Base-by-base conservation (phyloP, 1,140 invertebrate genomes). In the Bombus pascuorum region DNA sequence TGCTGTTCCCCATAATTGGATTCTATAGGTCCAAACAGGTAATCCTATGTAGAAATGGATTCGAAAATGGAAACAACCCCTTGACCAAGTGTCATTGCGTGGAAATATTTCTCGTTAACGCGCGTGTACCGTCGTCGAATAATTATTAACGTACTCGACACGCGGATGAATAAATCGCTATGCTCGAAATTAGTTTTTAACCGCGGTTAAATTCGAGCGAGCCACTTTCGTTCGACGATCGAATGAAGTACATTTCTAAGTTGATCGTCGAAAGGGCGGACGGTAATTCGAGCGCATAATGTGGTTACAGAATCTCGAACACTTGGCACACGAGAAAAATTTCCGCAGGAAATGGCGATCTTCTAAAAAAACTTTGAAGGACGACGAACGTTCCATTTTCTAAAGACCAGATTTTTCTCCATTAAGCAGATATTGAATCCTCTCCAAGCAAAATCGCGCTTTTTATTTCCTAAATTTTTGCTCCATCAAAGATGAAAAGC, bases 171-270 rank as follows among this genome's bases (percentile, higher is more conserved):
- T 68, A 68, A 77, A 53, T 53, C 62, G 59, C 3, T 0, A 66
- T 34, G 65, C 22, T n/a, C 42, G 68, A 65, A 85, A 80, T 80
- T 73, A 65, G 77, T 80, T 85, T 85, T n/a, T 18, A 68, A n/a
- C 5, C 1, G 39, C 42, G 47, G 44, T 37, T 15, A 37, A 73
- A 80, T 65, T 85, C 32, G 47, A 71, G 34, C 59, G 10, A 22
- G 44, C 74, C 62, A 39, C 62, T 57, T 53, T 47, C 28, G 28
- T 25, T 28, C 44, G 22, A 18, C 53, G 32, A 47, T 53, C 62
- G 39, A 68, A 83, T 57, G 74, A 57, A 83, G 57, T 78, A 70
- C 65, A 53, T 68, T 77, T 83, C 5, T 34, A 53, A 12, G 25
- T 9, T 25, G 22, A n/a, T 37, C 8, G 68, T 8, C 6, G 12